phyloP scores from a whole-genome alignment of 2,888 invertebrate genomes.

The Unio pictorum region DNA sequence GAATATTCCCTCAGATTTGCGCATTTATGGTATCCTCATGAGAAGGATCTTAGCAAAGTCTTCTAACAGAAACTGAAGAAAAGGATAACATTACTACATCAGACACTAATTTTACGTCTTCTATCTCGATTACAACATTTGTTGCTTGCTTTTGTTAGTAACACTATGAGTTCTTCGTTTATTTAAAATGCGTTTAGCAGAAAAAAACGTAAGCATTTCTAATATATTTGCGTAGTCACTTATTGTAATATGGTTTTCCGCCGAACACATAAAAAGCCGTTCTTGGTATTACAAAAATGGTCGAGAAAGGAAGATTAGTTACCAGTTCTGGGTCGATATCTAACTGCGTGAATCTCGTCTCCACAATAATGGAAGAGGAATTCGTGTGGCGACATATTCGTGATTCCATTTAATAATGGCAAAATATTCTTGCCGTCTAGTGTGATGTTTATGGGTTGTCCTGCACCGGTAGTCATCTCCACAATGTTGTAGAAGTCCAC shows the following conservation, averaged over 20 bases:
- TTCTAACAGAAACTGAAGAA: too few relatives aligned
- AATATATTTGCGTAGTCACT: too few relatives aligned
- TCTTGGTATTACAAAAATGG: background rate
- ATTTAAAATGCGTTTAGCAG: too few relatives aligned
- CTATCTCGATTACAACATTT: too few relatives aligned
- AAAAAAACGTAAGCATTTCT: too few relatives aligned
- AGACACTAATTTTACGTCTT: too few relatives aligned
- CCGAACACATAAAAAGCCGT: background rate
- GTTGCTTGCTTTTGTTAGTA: too few relatives aligned
- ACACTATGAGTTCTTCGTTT: too few relatives aligned
- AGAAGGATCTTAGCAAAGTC: too few relatives aligned
- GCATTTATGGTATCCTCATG: too few relatives aligned
- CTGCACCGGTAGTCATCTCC: conserved; percentile 46
- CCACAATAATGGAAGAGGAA: conserved; percentile 71
- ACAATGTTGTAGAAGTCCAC: conserved; percentile 71
- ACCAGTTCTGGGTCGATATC: conserved; percentile 55
- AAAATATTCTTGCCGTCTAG: conserved; percentile 68
- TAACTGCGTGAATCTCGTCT: conserved; percentile 54
- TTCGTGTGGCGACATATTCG: conserved; percentile 50
- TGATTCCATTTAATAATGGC: conserved; percentile 55
- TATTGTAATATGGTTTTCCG: background rate
- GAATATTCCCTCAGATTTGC: too few relatives aligned
- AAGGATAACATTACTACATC: too few relatives aligned
- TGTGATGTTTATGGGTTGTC: conserved; percentile 44
- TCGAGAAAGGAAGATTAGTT: background rate